Base-by-base conservation (phyloP, 2,888 invertebrate genomes). In the Drosophila anomelani region DNA sequence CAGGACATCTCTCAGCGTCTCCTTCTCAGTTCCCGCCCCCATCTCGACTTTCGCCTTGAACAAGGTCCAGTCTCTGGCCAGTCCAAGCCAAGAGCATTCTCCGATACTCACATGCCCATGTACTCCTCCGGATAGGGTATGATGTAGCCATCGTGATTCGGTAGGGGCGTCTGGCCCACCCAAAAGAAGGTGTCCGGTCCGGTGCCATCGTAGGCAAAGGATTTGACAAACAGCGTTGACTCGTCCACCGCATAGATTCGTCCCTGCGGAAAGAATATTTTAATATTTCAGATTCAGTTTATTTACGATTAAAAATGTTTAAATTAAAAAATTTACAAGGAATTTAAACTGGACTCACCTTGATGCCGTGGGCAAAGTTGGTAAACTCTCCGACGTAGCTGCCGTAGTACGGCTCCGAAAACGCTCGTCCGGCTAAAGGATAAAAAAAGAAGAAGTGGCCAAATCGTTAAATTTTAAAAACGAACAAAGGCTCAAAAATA, bases 141-240 rank as follows among this genome's bases (percentile, higher is more conserved):
- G 72, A 97, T 95, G 73, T 94, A 95, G 69, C 97, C 98, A 59
- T 96, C 96, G 23, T 97, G 97, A 79, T 95, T 95, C 3, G 97
- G 97, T 76, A 95, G 94, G 2, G 95, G 94, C 5, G 95, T 95
- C 88, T 96, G 96, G 15, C 97, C 97, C 69, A 97, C 96, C 97
- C 97, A 98, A 94, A 98, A 98, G 93, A 95, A 97, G 1, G 97
- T 97, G 91, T 96, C 97, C 72, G 97, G 97, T 10, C 96, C 97
- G 9, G 95, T 96, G 46, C 98, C 98, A 90, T 97, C 97, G 91
- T 98, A 98, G 49, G 95, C 95, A 93, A 98, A 98, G 46, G 96
- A 96, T 88, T 96, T 96, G 87, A 98, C 96, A 93, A 96, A 97
- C 73, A 98, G 94, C 20, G 97, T 98, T 90, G 94, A 95, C 91